These are phyloP conservation scores for Paramormyrops kingsleyae DNA, from an alignment of 2,113 vertebrate genomes.

Conservation along the genomic window DNA sequence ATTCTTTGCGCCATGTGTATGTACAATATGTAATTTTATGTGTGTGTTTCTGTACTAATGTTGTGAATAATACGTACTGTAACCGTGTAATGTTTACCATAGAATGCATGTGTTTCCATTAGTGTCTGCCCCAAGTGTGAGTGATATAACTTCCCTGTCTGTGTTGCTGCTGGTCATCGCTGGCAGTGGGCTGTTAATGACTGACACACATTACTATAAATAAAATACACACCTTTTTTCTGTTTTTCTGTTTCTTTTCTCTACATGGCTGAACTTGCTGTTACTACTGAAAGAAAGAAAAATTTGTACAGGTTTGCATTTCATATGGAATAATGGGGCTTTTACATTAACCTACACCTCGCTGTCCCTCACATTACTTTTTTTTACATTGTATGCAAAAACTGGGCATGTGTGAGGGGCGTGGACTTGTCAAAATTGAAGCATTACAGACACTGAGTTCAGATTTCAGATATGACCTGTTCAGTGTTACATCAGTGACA, in stretches of 20 bases:
- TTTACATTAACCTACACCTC: neutral
- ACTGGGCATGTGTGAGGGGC: neutral
- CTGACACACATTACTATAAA: neutral
- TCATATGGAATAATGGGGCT: neutral
- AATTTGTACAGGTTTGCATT: neutral
- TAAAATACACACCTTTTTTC: neutral
- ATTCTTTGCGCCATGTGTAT: too few relatives aligned
- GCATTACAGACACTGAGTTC: neutral
- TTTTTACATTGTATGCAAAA: neutral
- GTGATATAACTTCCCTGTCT: neutral
- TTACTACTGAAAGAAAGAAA: neutral
- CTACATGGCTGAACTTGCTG: neutral
- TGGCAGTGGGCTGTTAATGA: neutral
- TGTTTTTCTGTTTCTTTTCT: neutral
- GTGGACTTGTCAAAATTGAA: neutral
- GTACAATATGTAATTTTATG: neutral
- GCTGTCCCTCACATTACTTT: neutral
- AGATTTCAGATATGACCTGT: neutral
- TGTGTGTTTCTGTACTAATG: neutral
- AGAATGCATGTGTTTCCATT: too few relatives aligned
- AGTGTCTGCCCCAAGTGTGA: neutral
- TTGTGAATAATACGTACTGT: neutral
- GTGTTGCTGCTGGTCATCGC: neutral
- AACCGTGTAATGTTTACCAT: neutral
- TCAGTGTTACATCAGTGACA: neutral